Evolutionary conservation across 1,140 invertebrate species (phyloP), one percentile per base, ranked within the genome.

Genomic region (Cyclargus thomasi): DNA sequence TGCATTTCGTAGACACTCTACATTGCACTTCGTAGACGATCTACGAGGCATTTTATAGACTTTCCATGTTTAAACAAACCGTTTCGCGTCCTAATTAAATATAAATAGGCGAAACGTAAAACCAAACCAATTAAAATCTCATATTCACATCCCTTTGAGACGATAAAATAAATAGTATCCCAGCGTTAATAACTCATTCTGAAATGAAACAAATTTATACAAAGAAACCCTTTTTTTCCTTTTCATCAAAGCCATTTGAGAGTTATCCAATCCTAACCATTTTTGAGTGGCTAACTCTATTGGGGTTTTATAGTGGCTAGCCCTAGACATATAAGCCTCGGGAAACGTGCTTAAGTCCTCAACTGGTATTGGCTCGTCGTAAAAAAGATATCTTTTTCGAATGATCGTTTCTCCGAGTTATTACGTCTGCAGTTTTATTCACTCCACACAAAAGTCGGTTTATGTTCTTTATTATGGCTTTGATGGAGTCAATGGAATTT

Each of bases 361-460:
- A 8, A 47, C 39, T 47, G 14, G 39, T 47, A 47, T 47, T 47
- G 39, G 39, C 11, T 47, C 39, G 39, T 47, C 39, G 39, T 47
- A 47, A 47, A 47, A 29, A 47, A 16, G 39, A 47, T 47, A 47
- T 47, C 39, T 47, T 16, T 47, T 47, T 47, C 39, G 39, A 47
- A 47, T 47, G 39, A 47, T 47, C 39, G 14, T 14, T 47, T 16
- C 39, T 14, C 10, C 39, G 1, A 16, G 39, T 47, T 47, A 47
- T 47, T 47, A 47, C 39, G 39, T 47, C 39, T 47, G 39, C 39
- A 47, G 39, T 47, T 47, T 47, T 14, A 47, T 47, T 47, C 39
- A 47, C 39, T 47, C 11, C 39, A 16, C 39, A 47, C 39, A 47
- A 47, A 47, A 47, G 39, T 29, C 29, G 29, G 29, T 47, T 47